A percentile compares a stretch with the other conserved stretches of the same genome.
Evolutionary conservation across 1,140 invertebrate species (phyloP).

Genomic region (Nephila pilipes): DNA sequence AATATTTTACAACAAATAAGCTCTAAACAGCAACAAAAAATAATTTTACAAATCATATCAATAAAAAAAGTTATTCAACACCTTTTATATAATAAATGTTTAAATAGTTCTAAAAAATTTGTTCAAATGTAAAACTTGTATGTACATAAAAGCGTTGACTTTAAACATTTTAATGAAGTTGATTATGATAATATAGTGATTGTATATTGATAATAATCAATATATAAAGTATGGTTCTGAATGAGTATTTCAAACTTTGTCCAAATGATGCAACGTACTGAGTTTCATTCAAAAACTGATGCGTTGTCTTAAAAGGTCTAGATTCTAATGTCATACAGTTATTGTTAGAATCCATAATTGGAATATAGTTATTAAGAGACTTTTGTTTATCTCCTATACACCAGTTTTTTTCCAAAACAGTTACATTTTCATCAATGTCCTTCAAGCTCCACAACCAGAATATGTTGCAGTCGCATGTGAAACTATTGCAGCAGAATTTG

Average conservation of each 20-base stretch:
- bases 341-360: slow-evolving; percentile 34
- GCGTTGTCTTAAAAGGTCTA: neutral
- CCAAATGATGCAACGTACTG: neutral
- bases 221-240: neutral
- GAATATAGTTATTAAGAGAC: neutral
- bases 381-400: slow-evolving; percentile 3
- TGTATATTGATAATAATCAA: neutral
- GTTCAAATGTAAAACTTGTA: too few relatives aligned
- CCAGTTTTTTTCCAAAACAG: neutral
- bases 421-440: neutral
- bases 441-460: slow-evolving; percentile 40
- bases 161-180: too few relatives aligned
- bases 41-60: too few relatives aligned
- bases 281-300: too few relatives aligned
- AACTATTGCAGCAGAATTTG: slow-evolving; percentile 4
- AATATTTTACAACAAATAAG: too few relatives aligned
- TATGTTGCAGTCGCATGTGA: slow-evolving; percentile 49
- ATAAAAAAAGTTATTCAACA: too few relatives aligned
- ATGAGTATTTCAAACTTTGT: neutral
- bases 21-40: too few relatives aligned
- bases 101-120: too few relatives aligned
- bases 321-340: slow-evolving; percentile 45
- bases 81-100: too few relatives aligned
- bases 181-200: neutral
- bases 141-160: too few relatives aligned